Percentiles rank a stretch among this genome's conserved stretches.
These are phyloP conservation scores for Chromobotia macracanthus DNA, from an alignment of 2,797 vertebrate species.

Conservation along the genomic window DNA sequence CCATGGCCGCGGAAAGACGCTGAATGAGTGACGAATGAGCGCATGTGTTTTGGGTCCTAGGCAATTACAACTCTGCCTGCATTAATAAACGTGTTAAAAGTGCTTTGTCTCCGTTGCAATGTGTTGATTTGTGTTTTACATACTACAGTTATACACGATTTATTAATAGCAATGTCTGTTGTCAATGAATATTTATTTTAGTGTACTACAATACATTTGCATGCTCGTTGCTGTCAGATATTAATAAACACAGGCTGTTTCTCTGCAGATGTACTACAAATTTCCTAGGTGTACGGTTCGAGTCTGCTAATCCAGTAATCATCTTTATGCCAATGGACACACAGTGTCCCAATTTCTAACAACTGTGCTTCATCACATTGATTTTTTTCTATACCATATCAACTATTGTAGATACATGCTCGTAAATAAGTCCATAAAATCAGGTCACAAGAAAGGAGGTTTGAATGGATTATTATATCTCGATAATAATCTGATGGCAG, in stretches of 20 bases:
- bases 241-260: background rate
- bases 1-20: constrained; percentile 81
- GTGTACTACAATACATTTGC: background rate
- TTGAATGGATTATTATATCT: background rate
- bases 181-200: background rate
- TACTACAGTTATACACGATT: background rate
- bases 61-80: background rate
- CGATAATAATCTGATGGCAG: constrained; percentile 7
- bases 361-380: too few relatives aligned
- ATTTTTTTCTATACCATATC: too few relatives aligned
- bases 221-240: background rate
- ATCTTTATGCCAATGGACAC: too few relatives aligned
- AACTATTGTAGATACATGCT: background rate
- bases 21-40: constrained; percentile 62
- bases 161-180: background rate
- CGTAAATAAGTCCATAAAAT: background rate
- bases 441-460: background rate
- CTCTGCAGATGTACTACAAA: too few relatives aligned
- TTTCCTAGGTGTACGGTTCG: too few relatives aligned
- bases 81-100: too few relatives aligned
- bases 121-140: background rate
- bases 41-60: background rate
- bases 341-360: too few relatives aligned
- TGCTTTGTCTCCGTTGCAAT: background rate
- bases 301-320: too few relatives aligned